These are phyloP conservation scores for Oostethus manadensis DNA, from an alignment of 2,113 vertebrate species.

Conservation along the genomic window DNA sequence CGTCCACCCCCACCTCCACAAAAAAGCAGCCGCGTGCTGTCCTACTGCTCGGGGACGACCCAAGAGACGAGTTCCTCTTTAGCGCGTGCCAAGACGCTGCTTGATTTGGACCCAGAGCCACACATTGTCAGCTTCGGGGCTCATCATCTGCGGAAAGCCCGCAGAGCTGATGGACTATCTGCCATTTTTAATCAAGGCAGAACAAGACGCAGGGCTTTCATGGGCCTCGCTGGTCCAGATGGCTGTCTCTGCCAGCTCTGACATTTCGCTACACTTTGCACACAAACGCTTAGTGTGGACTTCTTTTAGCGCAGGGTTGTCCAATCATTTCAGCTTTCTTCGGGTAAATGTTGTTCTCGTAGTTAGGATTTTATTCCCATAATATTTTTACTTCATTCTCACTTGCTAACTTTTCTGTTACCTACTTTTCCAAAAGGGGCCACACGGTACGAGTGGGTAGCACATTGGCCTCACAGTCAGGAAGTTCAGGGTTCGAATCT, in stretches of 20 bases:
- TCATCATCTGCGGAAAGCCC: constrained; percentile 59
- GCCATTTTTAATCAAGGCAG: constrained; percentile 62
- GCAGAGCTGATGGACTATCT: constrained; percentile 58
- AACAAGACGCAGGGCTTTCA: constrained; percentile 36
- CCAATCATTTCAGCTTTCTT: too few species aligned
- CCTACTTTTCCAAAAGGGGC: too few species aligned
- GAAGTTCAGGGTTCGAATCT: too few species aligned
- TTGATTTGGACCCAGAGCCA: constrained; percentile 61
- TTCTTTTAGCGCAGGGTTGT: too few species aligned
- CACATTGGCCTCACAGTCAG: too few species aligned
- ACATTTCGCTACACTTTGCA: constrained; percentile 18
- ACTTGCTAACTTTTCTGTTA: too few species aligned
- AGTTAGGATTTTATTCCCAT: too few species aligned
- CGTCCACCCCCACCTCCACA: constrained; percentile 29
- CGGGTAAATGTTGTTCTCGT: too few species aligned
- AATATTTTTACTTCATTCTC: too few species aligned
- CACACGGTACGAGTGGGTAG: too few species aligned
- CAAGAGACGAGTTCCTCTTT: constrained; percentile 41
- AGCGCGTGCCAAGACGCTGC: constrained; percentile 59
- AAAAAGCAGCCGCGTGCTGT: constrained; percentile 24
- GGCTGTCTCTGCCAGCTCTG: constrained; percentile 24
- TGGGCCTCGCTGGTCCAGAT: constrained; percentile 28
- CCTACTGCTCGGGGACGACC: constrained; percentile 49
- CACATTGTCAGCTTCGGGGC: constrained; percentile 51
- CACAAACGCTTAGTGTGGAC: not conserved